Base-by-base conservation (phyloP, 1,140 invertebrate species). In the Philopotamus ludificatus region DNA sequence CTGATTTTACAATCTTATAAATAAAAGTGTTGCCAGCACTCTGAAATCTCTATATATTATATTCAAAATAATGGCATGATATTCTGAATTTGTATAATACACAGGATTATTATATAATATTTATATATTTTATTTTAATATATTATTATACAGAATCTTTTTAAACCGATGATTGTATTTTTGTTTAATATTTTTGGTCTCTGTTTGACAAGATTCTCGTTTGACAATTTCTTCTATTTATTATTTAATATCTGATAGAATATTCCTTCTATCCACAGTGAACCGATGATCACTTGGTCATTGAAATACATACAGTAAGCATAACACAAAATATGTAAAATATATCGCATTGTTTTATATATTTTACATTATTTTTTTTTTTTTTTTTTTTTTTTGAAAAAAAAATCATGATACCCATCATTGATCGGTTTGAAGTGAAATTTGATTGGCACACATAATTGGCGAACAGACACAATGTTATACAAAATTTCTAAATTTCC, bases 251-350 rank as follows among this genome's bases (percentile, higher is more conserved):
- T 50, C 22, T 60, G 25, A 39, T 47, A 42, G 57, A 49, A 22
- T 47, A 9, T 60, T 60, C 57, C 18, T 60, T 60, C 41, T 60
- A 60, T 60, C 57, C 57, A 18, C 57, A 60, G 57, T 60, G 44
- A 60, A 60, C 57, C 42, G 57, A 60, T 26, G 21, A 44, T 60
- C 42, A 58, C 25, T 26, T 47, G 57, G 28, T 60, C 15, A 60
- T 47, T 47, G n/a, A 60, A 28, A 60, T 20, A 60, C 21, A n/a
- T n/a, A 60, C 41, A 23, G 57, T 60, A 60, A 60, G 57, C 57
- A 60, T 60, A 10, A n/a, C 47, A 18, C 21, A 42, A 42, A n/a
- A 42, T 28, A 28, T 57, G 34, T 54, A 23, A 54, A 54, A 28
- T 54, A 25, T 54, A 54, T 54, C 12, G 34, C 22, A 54, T 54